Conservation (phyloP, 1,140 invertebrate species). For the Macrosteles quadrilineatus region DNA sequence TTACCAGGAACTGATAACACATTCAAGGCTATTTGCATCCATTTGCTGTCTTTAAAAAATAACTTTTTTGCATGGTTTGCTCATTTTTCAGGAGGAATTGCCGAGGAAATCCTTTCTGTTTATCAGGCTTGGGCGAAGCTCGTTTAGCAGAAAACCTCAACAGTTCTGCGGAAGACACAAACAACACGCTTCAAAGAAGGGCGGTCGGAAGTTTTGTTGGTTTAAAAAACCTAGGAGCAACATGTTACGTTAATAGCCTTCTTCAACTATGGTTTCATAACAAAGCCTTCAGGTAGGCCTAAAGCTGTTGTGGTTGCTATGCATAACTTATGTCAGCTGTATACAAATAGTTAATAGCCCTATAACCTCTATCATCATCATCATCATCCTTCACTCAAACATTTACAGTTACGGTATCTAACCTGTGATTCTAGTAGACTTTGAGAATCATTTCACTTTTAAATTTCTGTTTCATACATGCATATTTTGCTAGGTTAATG, state of each 20-base stretch:
- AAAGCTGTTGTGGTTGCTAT: neutral
- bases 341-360: neutral
- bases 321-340: neutral
- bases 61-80: too few species aligned
- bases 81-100: conserved; percentile 64
- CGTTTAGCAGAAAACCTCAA: conserved; percentile 50
- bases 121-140: conserved; percentile 63
- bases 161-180: conserved; percentile 50
- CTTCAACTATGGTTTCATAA: conserved; percentile 76
- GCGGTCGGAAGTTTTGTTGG: conserved; percentile 59
- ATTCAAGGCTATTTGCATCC: conserved; percentile 20
- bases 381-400: neutral
- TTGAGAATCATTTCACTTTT: neutral
- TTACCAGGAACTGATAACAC: neutral
- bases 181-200: conserved; percentile 58
- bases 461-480: too few species aligned
- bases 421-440: neutral
- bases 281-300: conserved; percentile 57
- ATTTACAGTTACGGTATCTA: neutral
- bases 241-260: conserved; percentile 74
- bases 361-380: neutral
- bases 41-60: too few species aligned
- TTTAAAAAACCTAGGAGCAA: conserved; percentile 70
- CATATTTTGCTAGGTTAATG: too few species aligned
- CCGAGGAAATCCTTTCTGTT: conserved; percentile 65